Percentiles rank a stretch among this genome's conserved stretches.
phyloP scores from a whole-genome alignment of 2,888 invertebrate species.

The Drosophila colorata region DNA sequence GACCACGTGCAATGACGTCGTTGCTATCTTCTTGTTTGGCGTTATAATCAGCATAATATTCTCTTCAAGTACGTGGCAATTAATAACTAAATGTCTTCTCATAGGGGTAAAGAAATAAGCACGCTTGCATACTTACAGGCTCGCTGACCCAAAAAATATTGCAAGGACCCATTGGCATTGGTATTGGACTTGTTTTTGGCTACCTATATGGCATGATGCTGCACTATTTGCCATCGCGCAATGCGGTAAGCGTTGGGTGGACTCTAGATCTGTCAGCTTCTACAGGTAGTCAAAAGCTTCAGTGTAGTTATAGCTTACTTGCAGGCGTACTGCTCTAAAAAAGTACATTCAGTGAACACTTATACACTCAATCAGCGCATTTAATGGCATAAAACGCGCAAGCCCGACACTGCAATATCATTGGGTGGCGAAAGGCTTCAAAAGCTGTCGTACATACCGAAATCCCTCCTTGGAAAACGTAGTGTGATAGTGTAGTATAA shows the following conservation, averaged over 20 bases:
- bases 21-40: conserved; percentile 91
- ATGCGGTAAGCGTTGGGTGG: conserved; percentile 81
- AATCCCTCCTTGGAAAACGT: neutral
- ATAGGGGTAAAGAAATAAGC: neutral
- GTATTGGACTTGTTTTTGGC: conserved; percentile 88
- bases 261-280: no score
- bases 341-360: conserved; percentile 76
- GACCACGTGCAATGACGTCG: conserved; percentile 90
- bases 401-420: conserved; percentile 30
- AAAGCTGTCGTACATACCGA: conserved; percentile 38
- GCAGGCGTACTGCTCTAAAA: conserved; percentile 55
- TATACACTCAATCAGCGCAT: conserved; percentile 78
- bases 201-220: conserved; percentile 87
- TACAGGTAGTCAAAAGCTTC: conserved; percentile 19
- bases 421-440: conserved; percentile 29
- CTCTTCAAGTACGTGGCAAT: conserved; percentile 86
- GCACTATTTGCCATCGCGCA: conserved; percentile 87
- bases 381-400: conserved; percentile 75
- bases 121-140: conserved; percentile 78
- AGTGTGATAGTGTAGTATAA: neutral
- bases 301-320: conserved; percentile 38
- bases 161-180: conserved; percentile 88
- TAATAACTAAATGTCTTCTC: conserved; percentile 4
- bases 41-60: conserved; percentile 89
- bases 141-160: conserved; percentile 86